Base-by-base conservation (phyloP, 64 coral and sea anemone species). In the Pocillopora damicornis region DNA sequence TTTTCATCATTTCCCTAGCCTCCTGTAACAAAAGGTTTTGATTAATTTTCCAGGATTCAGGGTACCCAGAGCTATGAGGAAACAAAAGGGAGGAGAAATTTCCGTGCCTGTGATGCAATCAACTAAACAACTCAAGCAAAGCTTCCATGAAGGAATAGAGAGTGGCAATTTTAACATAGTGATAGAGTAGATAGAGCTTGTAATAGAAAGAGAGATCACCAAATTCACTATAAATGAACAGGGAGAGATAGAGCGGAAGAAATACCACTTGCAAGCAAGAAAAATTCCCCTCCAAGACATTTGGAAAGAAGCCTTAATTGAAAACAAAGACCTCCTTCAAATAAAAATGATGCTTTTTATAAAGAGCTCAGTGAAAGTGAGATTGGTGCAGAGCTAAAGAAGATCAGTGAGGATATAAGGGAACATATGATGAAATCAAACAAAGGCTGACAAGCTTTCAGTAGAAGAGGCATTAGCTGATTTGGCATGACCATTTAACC, bases 131-230 rank as follows among this genome's bases (percentile, higher is more conserved):
- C 81, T 90, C n/a, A 63, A 36, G 64, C n/a, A 9, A 30, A 37
- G 17, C 38, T 74, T 90, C 65, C 81, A 82, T 17, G 4, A 67
- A 1, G 15, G 34, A 5, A 80, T 89, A 72, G 88, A 66, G n/a
- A 63, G 80, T 80, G 77, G 88, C 38, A 80, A 60, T 58, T 89
- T 80, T 66, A 65, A 89, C 56, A 36, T 89, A 30, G 30, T 30
- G 30, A 30, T 30, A 30, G 30, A 30, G 0, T 30, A 30, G 30
- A 30, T 30, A 30, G 30, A 30, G 30, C 30, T 30, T 0, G 30
- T 30, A 30, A 30, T 30, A 30, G 30, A 30, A 30, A 30, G 30
- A 30, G 30, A 30, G 30, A 30, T 30, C 30, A 30, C 30, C 30
- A 30, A 30, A 30, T 30, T 30, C 30, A 30, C 30, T 30, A 30